These are phyloP conservation scores for Zaprionus lachaisei DNA, from an alignment of 1,140 invertebrate genomes.

Conservation along the genomic window DNA sequence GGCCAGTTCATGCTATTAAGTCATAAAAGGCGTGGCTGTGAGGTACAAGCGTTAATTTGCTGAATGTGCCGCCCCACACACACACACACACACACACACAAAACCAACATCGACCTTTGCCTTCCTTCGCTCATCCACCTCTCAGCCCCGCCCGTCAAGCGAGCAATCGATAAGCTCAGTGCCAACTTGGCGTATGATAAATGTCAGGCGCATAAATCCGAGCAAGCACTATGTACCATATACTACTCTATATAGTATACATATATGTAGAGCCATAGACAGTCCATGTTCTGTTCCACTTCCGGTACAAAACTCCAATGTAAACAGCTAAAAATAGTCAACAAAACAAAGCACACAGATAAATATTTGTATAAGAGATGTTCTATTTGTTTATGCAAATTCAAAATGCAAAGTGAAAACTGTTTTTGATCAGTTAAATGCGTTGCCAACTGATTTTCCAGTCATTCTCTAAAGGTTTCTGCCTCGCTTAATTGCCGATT, in stretches of 20 bases:
- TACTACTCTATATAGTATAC: not conserved
- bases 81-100: not conserved
- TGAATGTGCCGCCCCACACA: slow-evolving; percentile 39
- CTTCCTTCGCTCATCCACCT: not conserved
- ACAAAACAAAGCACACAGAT: slow-evolving; percentile 31
- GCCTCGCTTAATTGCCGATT: not conserved
- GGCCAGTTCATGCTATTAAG: slow-evolving; percentile 59
- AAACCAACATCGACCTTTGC: slow-evolving; percentile 4
- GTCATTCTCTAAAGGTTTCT: not conserved
- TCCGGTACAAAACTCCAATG: slow-evolving; percentile 30
- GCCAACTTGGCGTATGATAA: slow-evolving; percentile 52
- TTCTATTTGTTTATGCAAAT: slow-evolving; percentile 65
- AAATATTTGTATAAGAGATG: slow-evolving; percentile 42
- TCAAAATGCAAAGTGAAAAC: slow-evolving; percentile 19
- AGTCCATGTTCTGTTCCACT: slow-evolving; percentile 41
- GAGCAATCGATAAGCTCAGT: slow-evolving; percentile 45
- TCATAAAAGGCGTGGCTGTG: slow-evolving; percentile 65
- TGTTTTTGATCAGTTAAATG: slow-evolving; percentile 43
- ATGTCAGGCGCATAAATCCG: slow-evolving; percentile 50
- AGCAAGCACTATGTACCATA: slow-evolving; percentile 3
- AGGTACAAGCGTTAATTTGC: slow-evolving; percentile 58
- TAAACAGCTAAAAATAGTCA: slow-evolving; percentile 22
- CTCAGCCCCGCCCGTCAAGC: not conserved
- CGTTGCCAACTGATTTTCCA: not conserved
- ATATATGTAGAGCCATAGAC: not conserved